Evolutionary conservation across 2,888 invertebrate genomes (phyloP), one percentile per base, ranked within the genome.

Genomic region (Linhomoeus sp.): DNA sequence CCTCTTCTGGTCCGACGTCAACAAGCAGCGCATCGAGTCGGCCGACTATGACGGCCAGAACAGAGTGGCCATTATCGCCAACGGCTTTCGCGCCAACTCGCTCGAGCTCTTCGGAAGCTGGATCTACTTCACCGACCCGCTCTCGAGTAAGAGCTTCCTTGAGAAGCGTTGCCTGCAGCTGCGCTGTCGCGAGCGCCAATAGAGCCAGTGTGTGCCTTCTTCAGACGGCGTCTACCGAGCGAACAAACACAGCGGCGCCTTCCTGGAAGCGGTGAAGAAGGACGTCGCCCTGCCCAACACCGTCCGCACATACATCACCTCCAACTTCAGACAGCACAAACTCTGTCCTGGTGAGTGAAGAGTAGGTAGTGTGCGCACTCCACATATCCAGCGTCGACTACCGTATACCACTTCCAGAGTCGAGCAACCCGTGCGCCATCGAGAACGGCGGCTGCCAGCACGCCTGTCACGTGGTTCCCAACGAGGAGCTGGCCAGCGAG

Each of bases 1-100:
- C 47, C 66, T 73, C 39, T 97, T 92, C 63, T 97, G 94, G 94
- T 90, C 92, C 0, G 94, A 97, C 66, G 88, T 90, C 0, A 61
- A 63, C 50, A 51, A 58, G 37, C 87, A 92, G 63, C 87, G 87
- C 66, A 92, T 97, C 52, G 94, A 97, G 68, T 72, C 90, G 33
- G 79, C 86, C 0, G 79, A 81, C 63, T 70, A 92, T 41, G 80
- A 87, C 61, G 94, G 94, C 1, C 75, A 75, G 37, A 79, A 81
- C 50, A 73, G 94, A 43, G 29, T 12, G 7, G 49, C 55, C 22
- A 52, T 54, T 17, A 17, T 45, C 15, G 2, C 35, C 38, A 50
- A 47, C 19, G 59, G 61, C 15, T 58, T 60, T 43, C 53, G 62
- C 14, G 59, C 63, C 36, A 62, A 61, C 46, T 55, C 57, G 14